Evolutionary conservation across 2,888 invertebrate genomes (phyloP).

Genomic region (Noctua pronuba): DNA sequence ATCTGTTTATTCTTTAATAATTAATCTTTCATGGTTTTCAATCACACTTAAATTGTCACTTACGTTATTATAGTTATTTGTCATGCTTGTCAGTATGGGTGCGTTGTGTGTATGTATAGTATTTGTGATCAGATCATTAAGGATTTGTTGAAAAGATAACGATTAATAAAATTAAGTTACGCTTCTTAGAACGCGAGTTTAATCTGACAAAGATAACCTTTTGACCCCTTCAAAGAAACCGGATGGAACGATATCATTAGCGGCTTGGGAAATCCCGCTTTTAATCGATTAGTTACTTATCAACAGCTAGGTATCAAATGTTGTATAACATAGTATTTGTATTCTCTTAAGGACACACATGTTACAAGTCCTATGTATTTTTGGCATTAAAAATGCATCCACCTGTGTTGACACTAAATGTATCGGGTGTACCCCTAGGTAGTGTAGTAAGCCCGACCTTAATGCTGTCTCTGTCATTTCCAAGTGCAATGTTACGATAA

Average conservation of each 20-base stretch:
- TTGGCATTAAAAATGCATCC: neutral
- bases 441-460: neutral
- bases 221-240: neutral
- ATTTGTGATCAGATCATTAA: neutral
- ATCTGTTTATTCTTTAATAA: neutral
- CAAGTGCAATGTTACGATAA: neutral
- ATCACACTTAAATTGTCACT: neutral
- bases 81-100: neutral
- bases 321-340: neutral
- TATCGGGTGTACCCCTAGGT: neutral
- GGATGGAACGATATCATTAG: neutral
- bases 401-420: neutral
- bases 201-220: neutral
- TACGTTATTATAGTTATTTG: neutral
- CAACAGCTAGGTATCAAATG: neutral
- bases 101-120: too few relatives aligned
- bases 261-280: neutral
- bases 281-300: neutral
- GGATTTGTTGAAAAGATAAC: neutral
- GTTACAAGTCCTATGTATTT: neutral
- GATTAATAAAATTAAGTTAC: neutral
- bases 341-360: too few relatives aligned
- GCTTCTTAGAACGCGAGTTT: neutral
- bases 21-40: neutral
- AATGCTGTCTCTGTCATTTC: neutral